Evolutionary conservation across 2,888 invertebrate genomes (phyloP), one percentile per base, ranked within the genome.

Genomic region (Seira musarum): DNA sequence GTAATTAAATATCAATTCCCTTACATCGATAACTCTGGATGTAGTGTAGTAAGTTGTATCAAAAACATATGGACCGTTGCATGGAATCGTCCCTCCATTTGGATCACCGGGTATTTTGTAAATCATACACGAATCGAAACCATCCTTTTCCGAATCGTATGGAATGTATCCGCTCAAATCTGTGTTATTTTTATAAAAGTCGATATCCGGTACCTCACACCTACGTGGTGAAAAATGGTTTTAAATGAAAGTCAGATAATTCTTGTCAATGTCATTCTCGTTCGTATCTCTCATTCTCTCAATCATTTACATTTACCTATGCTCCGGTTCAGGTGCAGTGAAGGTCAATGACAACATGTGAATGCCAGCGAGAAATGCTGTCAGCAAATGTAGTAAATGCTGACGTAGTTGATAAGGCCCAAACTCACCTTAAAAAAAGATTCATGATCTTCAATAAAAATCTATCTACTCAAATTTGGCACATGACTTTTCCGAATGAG

Each of bases 41-140:
- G 93, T 92, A 77, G 92, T 89, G 84, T 94, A 93, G 87, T 94
- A 94, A 0, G 92, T 93, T 8, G 90, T 90, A 87, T 95, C 94
- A 88, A 92, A 96, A 0, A 93, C 93, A 91, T 93, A 95, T 6
- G 88, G 87, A 85, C 93, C 64, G 19, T 30, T 5, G 30, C 30
- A 30, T 5, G 2, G 30, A 30, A 30, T 30, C 30, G 2, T 2
- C 30, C 30, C 30, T 30, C 30, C 30, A 5, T 2, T 8, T 30
- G 30, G 30, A 30, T 30, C 8, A 2, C 30, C 30, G 2, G 30
- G 30, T 30, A 30, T 30, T 30, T 30, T 30, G 8, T 30, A 30
- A 30, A 30, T 30, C 3, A 8, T 5, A 30, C 30, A 30, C 2
- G 30, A 30, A 30, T 30, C 30, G 8, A 5, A 30, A 30, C 24